Base-by-base conservation (phyloP, 2,888 invertebrate genomes). In the Allolobophora icterica region DNA sequence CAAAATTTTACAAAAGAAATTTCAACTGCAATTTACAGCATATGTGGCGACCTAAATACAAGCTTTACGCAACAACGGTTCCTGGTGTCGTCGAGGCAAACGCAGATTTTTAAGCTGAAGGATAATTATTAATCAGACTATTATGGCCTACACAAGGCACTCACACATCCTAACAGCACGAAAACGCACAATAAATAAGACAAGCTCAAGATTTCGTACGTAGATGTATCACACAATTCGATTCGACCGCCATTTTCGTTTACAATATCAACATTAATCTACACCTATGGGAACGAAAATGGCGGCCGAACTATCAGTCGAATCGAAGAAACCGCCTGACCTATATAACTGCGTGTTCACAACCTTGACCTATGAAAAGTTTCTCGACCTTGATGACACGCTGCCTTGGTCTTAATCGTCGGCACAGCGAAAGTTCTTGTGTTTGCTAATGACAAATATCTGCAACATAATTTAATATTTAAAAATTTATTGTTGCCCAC, bases 161-260 rank as follows among this genome's bases (percentile, higher is more conserved):
- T n/a, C 71, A 71, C 71, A n/a, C 71, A 71, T 17, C 71, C n/a
- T n/a, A 71, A 71, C 71, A n/a, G n/a, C 71, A 71, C 71, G 71
- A 71, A 71, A 71, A 71, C n/a, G 71, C 30, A 71, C 71, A 71
- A n/a, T 30, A 71, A 71, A 71, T 5, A n/a, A 4, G n/a, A 71
- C 71, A 71, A 71, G n/a, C 71, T 71, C 30, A 71, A 71, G 71
- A 71, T 71, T n/a, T 71, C n/a, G 30, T 71, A 30, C 71, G 71
- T 71, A 71, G 71, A 71, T 71, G 71, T 71, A 71, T 71, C 71
- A 8, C n/a, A 71, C 71, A 71, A n/a, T 71, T 71, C n/a, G 71
- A 11, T 71, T 71, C 71, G 52, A 71, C 71, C 71, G 71, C n/a
- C 71, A 71, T 30, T 71, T 71, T 71, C 71, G 71, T n/a, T 52